Conservation (phyloP, 2,888 invertebrate species). For the Rhodophaea formosa region DNA sequence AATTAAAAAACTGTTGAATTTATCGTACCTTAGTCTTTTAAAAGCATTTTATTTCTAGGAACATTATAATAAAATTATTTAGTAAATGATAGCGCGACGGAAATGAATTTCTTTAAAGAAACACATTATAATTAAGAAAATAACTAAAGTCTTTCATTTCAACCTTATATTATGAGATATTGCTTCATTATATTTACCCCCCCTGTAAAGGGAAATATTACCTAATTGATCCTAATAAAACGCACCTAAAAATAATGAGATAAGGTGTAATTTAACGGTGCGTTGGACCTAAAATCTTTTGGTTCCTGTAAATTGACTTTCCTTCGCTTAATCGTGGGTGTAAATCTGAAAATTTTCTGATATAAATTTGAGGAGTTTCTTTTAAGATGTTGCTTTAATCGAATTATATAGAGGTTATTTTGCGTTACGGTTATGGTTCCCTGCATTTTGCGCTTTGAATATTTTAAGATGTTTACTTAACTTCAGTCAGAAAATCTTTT, state of each 20-base stretch:
- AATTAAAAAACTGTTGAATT: too few relatives aligned
- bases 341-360: constrained; percentile 16
- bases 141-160: constrained; percentile 6
- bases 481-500: too few relatives aligned
- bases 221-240: constrained; percentile 18
- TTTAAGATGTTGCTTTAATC: constrained; percentile 12
- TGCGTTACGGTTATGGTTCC: constrained; percentile 1
- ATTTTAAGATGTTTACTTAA: too few relatives aligned
- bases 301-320: constrained; percentile 18
- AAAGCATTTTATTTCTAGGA: too few relatives aligned
- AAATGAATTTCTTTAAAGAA: not conserved
- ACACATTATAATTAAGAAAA: not conserved
- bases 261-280: constrained; percentile 17
- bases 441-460: too few relatives aligned
- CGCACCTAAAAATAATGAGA: constrained; percentile 12
- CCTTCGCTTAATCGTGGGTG: constrained; percentile 12
- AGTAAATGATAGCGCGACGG: not conserved
- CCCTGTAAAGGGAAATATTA: constrained; percentile 8
- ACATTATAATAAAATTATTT: too few relatives aligned
- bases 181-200: constrained; percentile 16
- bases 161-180: constrained; percentile 13
- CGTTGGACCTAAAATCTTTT: constrained; percentile 15
- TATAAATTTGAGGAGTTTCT: constrained; percentile 16
- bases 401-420: constrained; percentile 12
- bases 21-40: too few relatives aligned